Base-by-base conservation (phyloP, 35 echinoderm and acorn worm species). In the Apostichopus parvimensis region DNA sequence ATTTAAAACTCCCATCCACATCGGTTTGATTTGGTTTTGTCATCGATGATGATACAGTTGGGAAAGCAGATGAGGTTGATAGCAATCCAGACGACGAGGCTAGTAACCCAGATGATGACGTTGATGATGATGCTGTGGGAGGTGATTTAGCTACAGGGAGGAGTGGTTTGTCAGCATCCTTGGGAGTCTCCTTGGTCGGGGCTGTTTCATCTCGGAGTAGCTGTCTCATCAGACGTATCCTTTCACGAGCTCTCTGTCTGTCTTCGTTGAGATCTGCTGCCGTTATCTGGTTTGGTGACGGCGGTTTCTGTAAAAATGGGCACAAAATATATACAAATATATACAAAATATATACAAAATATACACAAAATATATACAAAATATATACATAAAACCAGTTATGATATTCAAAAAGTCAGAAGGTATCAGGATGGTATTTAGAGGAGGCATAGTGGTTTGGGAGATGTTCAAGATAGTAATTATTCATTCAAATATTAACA, bases 261-360 rank as follows among this genome's bases (percentile, higher is more conserved):
- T 88, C 86, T 73, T 88, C 86, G 11, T 72, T 58, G 15, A 88
- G 86, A 88, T 88, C 86, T 23, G 86, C 86, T 56, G 86, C 86
- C 18, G 86, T 88, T 25, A 88, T 54, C 62, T 88, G 86, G 8
- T 88, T 52, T 15, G 86, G 86, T 54, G 86, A 88, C 5, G 86
- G 86, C 0, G 64, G 86, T 54, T 88, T 88, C 86, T 88, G 34
- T 11, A 21, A 66, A n/a, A 72, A 72, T 28, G 52, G 56, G 11
- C 17, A 21, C 17, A 6, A 84, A n/a, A n/a, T n/a, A n/a, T n/a
- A n/a, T n/a, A n/a, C n/a, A n/a, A n/a, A n/a, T n/a, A n/a, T n/a
- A n/a, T n/a, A n/a, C n/a, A n/a, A n/a, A n/a, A n/a, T n/a, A n/a
- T n/a, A n/a, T n/a, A n/a, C n/a, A n/a, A n/a, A n/a, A n/a, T n/a